phyloP scores from a whole-genome alignment of 2,888 invertebrate genomes.

The Willowsia nigromaculata region DNA sequence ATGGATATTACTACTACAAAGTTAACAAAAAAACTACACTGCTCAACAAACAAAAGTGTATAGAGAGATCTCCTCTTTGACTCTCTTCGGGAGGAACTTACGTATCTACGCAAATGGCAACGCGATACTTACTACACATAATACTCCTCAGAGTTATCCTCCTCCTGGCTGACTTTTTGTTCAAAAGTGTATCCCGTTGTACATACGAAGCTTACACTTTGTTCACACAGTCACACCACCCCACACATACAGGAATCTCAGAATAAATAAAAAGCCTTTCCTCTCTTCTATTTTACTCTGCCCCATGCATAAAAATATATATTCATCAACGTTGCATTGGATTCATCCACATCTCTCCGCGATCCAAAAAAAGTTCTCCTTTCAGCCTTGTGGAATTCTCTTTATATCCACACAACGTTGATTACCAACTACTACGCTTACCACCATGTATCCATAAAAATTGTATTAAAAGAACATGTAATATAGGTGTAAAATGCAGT shows the following conservation, averaged over 20 bases:
- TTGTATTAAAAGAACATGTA: not conserved
- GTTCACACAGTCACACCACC: constrained; percentile 19
- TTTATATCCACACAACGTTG: no score
- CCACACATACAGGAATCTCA: not conserved
- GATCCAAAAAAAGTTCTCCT: not conserved
- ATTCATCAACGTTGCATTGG: not conserved
- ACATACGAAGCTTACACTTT: no score
- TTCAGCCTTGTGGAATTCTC: constrained; percentile 29
- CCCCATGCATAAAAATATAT: not conserved
- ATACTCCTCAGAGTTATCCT: not conserved
- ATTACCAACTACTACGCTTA: no score
- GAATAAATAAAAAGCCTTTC: not conserved
- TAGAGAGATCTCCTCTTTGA: not conserved
- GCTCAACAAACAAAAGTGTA: not conserved
- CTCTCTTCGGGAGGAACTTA: constrained; percentile 1
- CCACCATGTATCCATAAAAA: not conserved
- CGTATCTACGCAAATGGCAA: not conserved
- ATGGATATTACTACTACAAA: not conserved
- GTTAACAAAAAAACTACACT: not conserved
- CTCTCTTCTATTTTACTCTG: not conserved
- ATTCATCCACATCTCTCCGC: not conserved
- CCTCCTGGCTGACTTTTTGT: not conserved
- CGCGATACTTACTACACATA: not conserved
- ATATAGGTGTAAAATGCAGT: no score
- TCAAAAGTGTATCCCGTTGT: not conserved